Percentiles rank a stretch among this genome's conserved stretches.
phyloP scores from a whole-genome alignment of 2,888 invertebrate genomes.

The Gastrophysa polygoni region DNA sequence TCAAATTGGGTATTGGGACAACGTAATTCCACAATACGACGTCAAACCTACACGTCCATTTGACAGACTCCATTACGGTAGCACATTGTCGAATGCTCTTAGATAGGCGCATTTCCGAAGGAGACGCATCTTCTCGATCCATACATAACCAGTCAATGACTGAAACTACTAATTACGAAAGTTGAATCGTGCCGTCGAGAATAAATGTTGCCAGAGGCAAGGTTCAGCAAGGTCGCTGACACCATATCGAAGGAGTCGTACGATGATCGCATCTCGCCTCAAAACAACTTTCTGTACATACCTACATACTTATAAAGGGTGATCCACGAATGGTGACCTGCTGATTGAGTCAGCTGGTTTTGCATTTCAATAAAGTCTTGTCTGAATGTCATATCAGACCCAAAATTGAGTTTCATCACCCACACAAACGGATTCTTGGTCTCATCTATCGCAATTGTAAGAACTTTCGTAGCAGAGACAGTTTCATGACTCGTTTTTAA shows the following conservation, averaged over 20 bases:
- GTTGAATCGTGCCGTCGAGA: conserved; percentile 13
- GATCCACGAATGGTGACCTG: neutral
- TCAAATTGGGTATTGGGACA: too few species aligned
- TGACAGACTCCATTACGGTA: too few species aligned
- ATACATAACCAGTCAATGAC: conserved; percentile 1
- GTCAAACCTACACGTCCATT: too few species aligned
- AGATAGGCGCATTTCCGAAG: neutral
- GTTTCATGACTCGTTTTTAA: too few species aligned
- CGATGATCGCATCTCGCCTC: conserved; percentile 35
- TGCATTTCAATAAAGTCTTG: too few species aligned
- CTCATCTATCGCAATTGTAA: too few species aligned
- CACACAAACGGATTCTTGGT: too few species aligned
- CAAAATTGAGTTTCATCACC: too few species aligned
- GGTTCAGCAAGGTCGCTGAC: conserved; percentile 46
- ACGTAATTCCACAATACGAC: too few species aligned
- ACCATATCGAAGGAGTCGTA: conserved; percentile 24
- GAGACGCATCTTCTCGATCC: neutral
- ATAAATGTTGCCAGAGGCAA: conserved; percentile 31
- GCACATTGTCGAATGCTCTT: neutral
- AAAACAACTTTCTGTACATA: conserved; percentile 40
- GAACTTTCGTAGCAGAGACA: too few species aligned
- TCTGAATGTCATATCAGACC: too few species aligned
- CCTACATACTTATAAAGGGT: conserved; percentile 9
- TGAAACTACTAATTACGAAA: conserved; percentile 21
- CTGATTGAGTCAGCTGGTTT: too few species aligned